Conservation (phyloP, 2,888 invertebrate genomes). For the Stramonita haemastoma region DNA sequence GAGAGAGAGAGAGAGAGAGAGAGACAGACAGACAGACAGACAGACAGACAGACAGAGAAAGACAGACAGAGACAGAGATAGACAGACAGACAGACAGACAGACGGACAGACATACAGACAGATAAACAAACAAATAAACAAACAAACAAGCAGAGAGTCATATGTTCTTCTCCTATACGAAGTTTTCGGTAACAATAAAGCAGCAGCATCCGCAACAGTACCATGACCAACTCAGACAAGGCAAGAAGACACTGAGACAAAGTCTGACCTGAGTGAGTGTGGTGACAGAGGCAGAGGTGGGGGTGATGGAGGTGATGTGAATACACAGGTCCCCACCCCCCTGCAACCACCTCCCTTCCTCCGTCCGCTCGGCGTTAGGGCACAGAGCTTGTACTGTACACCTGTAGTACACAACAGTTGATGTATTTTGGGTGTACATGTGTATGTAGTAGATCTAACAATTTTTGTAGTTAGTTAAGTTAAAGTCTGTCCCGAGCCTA, state of each 20-base stretch:
- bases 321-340: slow-evolving; percentile 59
- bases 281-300: slow-evolving; percentile 65
- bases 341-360: slow-evolving; percentile 62
- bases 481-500: too few species aligned
- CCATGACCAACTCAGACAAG: background rate
- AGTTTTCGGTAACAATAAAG: too few species aligned
- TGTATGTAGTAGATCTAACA: background rate
- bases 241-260: background rate
- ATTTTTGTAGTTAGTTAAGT: too few species aligned
- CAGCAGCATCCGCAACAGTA: too few species aligned
- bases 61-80: too few species aligned
- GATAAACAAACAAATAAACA: too few species aligned
- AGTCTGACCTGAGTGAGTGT: slow-evolving; percentile 56
- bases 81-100: too few species aligned
- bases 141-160: background rate
- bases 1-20: background rate
- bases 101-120: too few species aligned
- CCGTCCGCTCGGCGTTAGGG: slow-evolving; percentile 53
- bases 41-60: too few species aligned
- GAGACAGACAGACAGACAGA: background rate
- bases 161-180: too few species aligned
- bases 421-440: background rate
- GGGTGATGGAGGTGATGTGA: slow-evolving; percentile 67
- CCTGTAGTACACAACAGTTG: slow-evolving; percentile 50
- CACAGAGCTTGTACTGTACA: slow-evolving; percentile 61